Conservation (phyloP, 2,797 vertebrate species). For the Aplochiton taeniatus region DNA sequence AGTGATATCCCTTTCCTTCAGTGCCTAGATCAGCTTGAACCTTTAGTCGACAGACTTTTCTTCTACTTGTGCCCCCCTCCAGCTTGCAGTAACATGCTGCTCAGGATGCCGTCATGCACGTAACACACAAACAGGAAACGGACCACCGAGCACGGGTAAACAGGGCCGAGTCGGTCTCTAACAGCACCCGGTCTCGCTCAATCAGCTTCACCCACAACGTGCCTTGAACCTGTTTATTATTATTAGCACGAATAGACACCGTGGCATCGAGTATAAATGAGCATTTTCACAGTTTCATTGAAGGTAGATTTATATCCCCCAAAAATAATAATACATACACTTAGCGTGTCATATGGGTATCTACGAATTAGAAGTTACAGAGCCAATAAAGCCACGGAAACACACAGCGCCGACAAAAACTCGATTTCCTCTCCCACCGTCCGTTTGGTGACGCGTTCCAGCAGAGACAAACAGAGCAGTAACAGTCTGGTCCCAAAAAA, state of each 20-base stretch:
- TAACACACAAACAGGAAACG: slow-evolving; percentile 79
- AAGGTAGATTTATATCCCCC: no score
- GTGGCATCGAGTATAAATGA: slow-evolving; percentile 30
- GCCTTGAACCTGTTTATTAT: slow-evolving; percentile 22
- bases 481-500: slow-evolving; percentile 19
- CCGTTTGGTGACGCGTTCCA: slow-evolving; percentile 13
- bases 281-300: slow-evolving; percentile 5
- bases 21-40: no score
- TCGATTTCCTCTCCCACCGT: slow-evolving; percentile 18
- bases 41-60: no score
- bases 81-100: no score
- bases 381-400: slow-evolving; percentile 15
- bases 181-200: slow-evolving; percentile 35
- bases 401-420: slow-evolving; percentile 16
- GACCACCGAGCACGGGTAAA: slow-evolving; percentile 62
- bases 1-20: background rate
- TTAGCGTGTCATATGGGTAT: slow-evolving; percentile 7
- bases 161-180: slow-evolving; percentile 29
- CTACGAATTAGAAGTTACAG: slow-evolving; percentile 35
- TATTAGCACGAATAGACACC: slow-evolving; percentile 45
- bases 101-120: slow-evolving; percentile 71
- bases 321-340: slow-evolving; percentile 8
- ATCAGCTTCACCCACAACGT: slow-evolving; percentile 17
- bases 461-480: slow-evolving; percentile 12
- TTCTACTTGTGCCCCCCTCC: no score